Evolutionary conservation across 2,113 vertebrate species (phyloP).

Genomic region (Promerops cafer): DNA sequence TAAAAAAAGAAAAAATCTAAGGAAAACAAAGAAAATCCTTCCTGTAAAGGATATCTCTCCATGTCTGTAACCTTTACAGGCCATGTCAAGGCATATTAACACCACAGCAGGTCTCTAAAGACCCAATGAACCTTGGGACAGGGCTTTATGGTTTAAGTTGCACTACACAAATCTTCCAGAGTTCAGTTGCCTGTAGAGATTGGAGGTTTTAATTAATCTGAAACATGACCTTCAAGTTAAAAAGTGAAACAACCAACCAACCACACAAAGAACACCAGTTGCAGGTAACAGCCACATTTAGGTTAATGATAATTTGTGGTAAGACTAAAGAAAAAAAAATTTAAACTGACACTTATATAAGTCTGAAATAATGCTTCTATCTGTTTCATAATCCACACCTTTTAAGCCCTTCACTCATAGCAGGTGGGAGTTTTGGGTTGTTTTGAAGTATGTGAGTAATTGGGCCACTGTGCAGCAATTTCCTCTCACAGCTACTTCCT

Average conservation of each 20-base stretch:
- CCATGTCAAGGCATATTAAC: background rate
- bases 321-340: background rate
- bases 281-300: background rate
- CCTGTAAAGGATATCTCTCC: background rate
- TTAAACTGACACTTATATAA: background rate
- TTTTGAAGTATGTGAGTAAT: slow-evolving; percentile 3
- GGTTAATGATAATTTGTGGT: background rate
- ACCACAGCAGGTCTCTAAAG: background rate
- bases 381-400: background rate
- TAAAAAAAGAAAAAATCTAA: background rate
- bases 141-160: background rate
- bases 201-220: background rate
- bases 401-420: background rate
- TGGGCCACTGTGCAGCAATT: slow-evolving; percentile 2
- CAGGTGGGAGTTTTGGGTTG: background rate
- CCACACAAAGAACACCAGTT: background rate
- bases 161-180: background rate
- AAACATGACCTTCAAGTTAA: background rate
- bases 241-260: background rate
- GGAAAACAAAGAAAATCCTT: background rate
- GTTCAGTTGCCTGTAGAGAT: background rate
- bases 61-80: background rate
- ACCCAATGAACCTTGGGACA: background rate
- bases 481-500: background rate
- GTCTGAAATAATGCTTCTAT: background rate